Conservation (phyloP, 1,140 invertebrate species). For the Maconellicoccus hirsutus region DNA sequence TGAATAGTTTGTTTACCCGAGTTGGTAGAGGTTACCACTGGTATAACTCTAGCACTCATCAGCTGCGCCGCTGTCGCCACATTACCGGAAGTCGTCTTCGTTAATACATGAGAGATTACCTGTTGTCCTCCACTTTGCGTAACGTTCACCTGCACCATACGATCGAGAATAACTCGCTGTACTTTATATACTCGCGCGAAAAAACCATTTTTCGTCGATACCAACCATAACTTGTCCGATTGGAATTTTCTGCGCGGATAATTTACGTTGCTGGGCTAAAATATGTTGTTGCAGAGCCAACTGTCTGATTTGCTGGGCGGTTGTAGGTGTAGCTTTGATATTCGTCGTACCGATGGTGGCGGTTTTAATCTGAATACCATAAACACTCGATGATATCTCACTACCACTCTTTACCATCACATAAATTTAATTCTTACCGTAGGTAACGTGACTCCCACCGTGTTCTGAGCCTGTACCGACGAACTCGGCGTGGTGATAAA, state of each 20-base stretch:
- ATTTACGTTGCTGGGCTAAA: conserved; percentile 43
- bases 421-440: conserved; percentile 27
- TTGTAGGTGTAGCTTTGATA: conserved; percentile 44
- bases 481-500: conserved; percentile 28
- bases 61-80: conserved; percentile 26
- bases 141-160: conserved; percentile 2
- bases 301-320: conserved; percentile 51
- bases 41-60: conserved; percentile 40
- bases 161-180: conserved; percentile 25
- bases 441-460: conserved; percentile 19
- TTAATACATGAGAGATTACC: conserved; percentile 32
- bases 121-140: conserved; percentile 27
- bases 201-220: conserved; percentile 10
- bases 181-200: background rate
- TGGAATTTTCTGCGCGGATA: conserved; percentile 48
- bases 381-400: background rate
- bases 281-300: conserved; percentile 55
- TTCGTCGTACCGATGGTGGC: conserved; percentile 34
- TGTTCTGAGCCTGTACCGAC: conserved; percentile 38
- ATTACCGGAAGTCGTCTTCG: conserved; percentile 30
- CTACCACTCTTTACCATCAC: too few species aligned
- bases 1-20: conserved; percentile 45
- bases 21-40: conserved; percentile 37
- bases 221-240: conserved; percentile 39
- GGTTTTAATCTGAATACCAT: conserved; percentile 22